Conservation (phyloP, 2,797 vertebrate genomes). For the Eleutherodactylus coqui region DNA sequence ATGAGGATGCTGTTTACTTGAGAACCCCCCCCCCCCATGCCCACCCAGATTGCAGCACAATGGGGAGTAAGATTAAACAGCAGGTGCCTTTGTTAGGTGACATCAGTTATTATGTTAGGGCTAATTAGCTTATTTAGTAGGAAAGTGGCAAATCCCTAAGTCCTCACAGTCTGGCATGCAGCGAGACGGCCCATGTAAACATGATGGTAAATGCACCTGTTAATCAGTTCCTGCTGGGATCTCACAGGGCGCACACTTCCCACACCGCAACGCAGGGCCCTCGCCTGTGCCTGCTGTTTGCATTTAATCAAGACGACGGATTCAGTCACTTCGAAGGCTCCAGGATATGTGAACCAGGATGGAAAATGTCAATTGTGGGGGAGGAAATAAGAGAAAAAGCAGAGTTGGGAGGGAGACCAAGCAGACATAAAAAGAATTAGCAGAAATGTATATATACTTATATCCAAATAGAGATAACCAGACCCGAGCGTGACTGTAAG, state of each 20-base stretch:
- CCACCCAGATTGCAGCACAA: no score
- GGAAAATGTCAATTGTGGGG: constrained; percentile 56
- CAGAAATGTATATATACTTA: neutral
- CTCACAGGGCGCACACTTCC: neutral
- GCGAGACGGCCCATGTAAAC: neutral
- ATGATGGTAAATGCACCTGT: constrained; percentile 21
- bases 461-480: neutral
- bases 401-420: neutral
- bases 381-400: constrained; percentile 42
- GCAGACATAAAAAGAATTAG: neutral
- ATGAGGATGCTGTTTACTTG: no score
- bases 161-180: neutral
- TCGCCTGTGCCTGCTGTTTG: constrained; percentile 48
- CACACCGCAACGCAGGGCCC: constrained; percentile 3
- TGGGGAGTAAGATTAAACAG: neutral
- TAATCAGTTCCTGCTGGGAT: constrained; percentile 33
- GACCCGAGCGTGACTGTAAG: neutral
- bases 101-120: neutral
- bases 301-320: constrained; percentile 55
- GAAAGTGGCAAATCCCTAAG: neutral
- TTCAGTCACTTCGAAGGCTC: constrained; percentile 37
- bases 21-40: neutral
- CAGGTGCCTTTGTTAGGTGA: neutral
- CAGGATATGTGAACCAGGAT: constrained; percentile 63
- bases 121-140: neutral